Evolutionary conservation across 2,888 invertebrate genomes (phyloP).

Genomic region (Pachymerium ferrugineum): DNA sequence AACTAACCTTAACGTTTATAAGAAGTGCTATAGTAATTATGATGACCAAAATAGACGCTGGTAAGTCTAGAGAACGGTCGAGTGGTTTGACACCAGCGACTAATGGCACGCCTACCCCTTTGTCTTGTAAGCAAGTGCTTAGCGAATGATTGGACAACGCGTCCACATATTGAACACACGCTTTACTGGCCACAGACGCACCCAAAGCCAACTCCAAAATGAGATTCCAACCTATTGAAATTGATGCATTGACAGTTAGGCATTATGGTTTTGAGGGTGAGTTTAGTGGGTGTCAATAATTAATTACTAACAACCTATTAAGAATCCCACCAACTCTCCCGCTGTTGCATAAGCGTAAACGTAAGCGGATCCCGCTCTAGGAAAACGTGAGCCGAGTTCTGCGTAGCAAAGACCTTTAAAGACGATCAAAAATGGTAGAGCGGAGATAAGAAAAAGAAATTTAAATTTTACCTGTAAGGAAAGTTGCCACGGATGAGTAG

Average conservation of each 20-base stretch:
- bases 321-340: conserved; percentile 37
- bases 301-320: conserved; percentile 26
- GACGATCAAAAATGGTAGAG: not conserved
- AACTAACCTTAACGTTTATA: conserved; percentile 27
- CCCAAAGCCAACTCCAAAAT: conserved; percentile 38
- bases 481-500: conserved; percentile 38
- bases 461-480: conserved; percentile 37
- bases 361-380: conserved; percentile 38
- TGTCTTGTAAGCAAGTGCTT: conserved; percentile 15
- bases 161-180: conserved; percentile 38
- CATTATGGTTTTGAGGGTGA: too few relatives aligned
- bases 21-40: conserved; percentile 5
- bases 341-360: conserved; percentile 37
- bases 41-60: conserved; percentile 23
- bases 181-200: conserved; percentile 37
- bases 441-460: too few relatives aligned
- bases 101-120: conserved; percentile 16
- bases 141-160: conserved; percentile 33
- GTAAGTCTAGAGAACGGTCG: conserved; percentile 28
- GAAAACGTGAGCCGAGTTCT: conserved; percentile 38
- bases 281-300: too few relatives aligned
- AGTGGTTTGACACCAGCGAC: conserved; percentile 23
- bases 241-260: too few relatives aligned
- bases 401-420: conserved; percentile 38
- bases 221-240: conserved; percentile 38